Base-by-base conservation (phyloP, 2,113 vertebrate species). In the Dicaeum eximium region DNA sequence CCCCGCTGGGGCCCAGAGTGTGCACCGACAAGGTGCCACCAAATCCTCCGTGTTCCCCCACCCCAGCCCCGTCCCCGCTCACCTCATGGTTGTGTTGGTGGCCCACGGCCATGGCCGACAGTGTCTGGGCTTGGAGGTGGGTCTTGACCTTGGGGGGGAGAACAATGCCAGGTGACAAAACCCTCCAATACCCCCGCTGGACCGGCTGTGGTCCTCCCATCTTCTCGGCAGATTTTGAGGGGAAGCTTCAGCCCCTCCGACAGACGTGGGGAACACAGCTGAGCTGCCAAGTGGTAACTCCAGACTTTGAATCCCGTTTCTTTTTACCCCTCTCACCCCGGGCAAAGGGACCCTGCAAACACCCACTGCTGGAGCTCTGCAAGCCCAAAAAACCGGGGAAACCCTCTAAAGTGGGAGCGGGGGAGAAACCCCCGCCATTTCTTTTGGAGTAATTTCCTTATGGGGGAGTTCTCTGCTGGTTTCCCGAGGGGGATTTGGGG, bases 61-160 rank as follows among this genome's bases (percentile, higher is more conserved):
- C 11, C 18, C 9, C 23, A 13, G 1, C 27, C 24, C 33, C 3
- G 3, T 17, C 69, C 38, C 60, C 8, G 2, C 98, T 97, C 97
- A 99, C 99, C 98, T 98, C 96, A 65, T 99, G 99, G 88, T 99
- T 98, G 92, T 99, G 99, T 96, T 99, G 99, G 96, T 99, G 98
- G 28, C 99, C 99, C 40, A 99, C 99, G 0, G 98, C 99, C 50
- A 99, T 92, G 3, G 98, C 56, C 0, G 98, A 88, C 92, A 98
- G 85, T 0, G 98, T 98, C 97, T 99, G 99, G 42, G 99, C 98
- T 95, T 99, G 99, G 44, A 99, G 98, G 70, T 99, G 99, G 0
- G 99, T 99, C 96, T 99, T 99, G 66, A 99, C 98, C 99, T 99
- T 75, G 21, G 23, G 7, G 27, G 8, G 28, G 20, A n/a, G n/a